Evolutionary conservation across 2,113 vertebrate genomes (phyloP), one percentile per base, ranked within the genome.

Genomic region (Hippocampus barbouri): DNA sequence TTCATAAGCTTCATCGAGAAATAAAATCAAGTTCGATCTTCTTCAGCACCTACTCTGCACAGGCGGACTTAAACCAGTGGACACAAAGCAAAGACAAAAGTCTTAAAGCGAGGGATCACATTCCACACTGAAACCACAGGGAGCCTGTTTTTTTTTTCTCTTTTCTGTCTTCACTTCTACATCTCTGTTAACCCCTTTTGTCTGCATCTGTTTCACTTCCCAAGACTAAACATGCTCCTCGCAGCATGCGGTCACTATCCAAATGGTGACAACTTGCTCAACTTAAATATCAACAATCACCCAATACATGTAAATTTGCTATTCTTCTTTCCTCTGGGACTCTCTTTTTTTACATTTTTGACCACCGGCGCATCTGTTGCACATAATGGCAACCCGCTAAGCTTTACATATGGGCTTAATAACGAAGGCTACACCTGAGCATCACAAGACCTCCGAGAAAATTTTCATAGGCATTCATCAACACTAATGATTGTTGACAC

Each of bases 191-290:
- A 77, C 80, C 77, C 80, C 80, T 77, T 91, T 89, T 90, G 90
- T 88, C 81, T 86, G 81, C 89, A 88, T 90, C 87, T 90, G 88
- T 82, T 81, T 80, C 81, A 78, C 78, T 90, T 89, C 89, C 86
- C 83, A 87, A 89, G 87, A 90, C 85, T 80, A 89, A 89, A 90
- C 83, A 87, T 68, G 73, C 70, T 75, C 83, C 81, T 79, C 78
- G 65, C 84, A 78, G 79, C 79, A 62, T 71, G 74, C 75, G 60
- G 38, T 25, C 8, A 60, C 60, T 23, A 34, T 68, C 63, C 75
- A 47, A 67, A 45, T 47, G 69, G 76, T 83, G 75, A 88, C 89
- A 80, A 84, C 80, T 77, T 75, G 82, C 75, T 87, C 71, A 72
- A 77, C 80, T 80, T 57, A 47, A 66, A 66, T 43, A 18, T 15